A percentile compares a stretch with the other conserved stretches of the same genome.
phyloP scores from a whole-genome alignment of 2,797 vertebrate species.

The Euthynnus affinis region DNA sequence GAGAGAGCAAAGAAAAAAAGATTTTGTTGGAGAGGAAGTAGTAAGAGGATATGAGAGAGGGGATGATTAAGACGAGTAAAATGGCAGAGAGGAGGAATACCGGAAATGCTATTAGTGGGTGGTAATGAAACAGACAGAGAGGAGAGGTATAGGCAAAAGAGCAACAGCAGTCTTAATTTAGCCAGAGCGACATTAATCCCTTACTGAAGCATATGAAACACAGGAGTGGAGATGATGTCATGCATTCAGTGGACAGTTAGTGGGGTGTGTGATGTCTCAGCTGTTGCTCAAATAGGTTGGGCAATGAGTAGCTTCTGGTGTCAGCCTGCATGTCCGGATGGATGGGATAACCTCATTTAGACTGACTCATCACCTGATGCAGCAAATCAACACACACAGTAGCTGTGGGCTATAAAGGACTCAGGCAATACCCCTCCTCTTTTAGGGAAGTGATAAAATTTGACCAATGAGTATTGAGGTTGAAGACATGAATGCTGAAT shows the following conservation, averaged over 20 bases:
- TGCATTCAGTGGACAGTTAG: conserved; percentile 58
- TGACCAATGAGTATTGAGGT: conserved; percentile 51
- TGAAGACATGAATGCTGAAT: conserved; percentile 27
- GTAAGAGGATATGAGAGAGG: not conserved
- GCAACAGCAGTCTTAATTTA: conserved; percentile 48
- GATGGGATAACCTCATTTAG: conserved; percentile 76
- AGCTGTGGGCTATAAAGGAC: conserved; percentile 48
- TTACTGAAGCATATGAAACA: conserved; percentile 58
- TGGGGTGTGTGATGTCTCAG: conserved; percentile 70
- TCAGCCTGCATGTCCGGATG: conserved; percentile 66
- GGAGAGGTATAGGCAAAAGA: conserved; percentile 19
- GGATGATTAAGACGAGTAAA: conserved; percentile 18
- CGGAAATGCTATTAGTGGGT: not conserved
- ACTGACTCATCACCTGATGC: conserved; percentile 77
- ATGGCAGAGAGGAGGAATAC: not conserved
- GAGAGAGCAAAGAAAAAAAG: conserved; percentile 23
- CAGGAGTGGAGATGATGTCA: conserved; percentile 74
- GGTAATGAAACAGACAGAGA: conserved; percentile 15
- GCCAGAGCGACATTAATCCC: conserved; percentile 44
- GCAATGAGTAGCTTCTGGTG: conserved; percentile 68
- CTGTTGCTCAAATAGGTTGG: conserved; percentile 72
- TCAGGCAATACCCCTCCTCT: conserved; percentile 37
- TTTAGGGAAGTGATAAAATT: conserved; percentile 53
- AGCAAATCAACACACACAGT: conserved; percentile 47
- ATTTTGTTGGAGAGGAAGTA: conserved; percentile 21